These are phyloP conservation scores for Eulemur macaco DNA, from an alignment of 2,113 vertebrate genomes.

Conservation along the genomic window DNA sequence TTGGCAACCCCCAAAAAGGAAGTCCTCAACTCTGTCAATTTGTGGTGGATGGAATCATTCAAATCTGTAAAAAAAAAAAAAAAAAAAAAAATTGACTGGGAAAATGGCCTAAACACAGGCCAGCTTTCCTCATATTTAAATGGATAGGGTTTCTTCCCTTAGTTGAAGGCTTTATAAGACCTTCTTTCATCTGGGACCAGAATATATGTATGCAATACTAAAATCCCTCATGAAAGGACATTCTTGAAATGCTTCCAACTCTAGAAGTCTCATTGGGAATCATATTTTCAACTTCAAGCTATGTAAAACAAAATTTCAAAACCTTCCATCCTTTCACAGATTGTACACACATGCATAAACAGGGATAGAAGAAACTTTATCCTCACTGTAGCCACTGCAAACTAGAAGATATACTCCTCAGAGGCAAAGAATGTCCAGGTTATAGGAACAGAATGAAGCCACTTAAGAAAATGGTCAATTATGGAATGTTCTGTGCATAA, in stretches of 20 bases:
- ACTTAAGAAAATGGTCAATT: conserved; percentile 70
- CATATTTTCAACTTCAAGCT: conserved; percentile 8
- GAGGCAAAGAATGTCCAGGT: conserved; percentile 43
- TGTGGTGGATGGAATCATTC: background rate
- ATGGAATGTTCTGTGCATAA: conserved; percentile 68
- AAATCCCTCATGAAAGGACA: conserved; percentile 38
- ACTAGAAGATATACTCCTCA: background rate
- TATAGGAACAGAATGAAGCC: conserved; percentile 55
- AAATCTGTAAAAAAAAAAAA: conserved; percentile 53
- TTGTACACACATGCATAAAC: background rate
- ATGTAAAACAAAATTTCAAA: conserved; percentile 31
- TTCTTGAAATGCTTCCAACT: conserved; percentile 51
- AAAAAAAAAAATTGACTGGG: conserved; percentile 37
- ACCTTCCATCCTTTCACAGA: background rate
- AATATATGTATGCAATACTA: background rate
- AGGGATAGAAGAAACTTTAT: background rate
- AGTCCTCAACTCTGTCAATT: conserved; percentile 17
- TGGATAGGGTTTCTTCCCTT: background rate
- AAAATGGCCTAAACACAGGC: background rate
- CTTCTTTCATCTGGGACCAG: conserved; percentile 19
- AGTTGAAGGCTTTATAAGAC: background rate
- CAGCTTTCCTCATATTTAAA: conserved; percentile 26
- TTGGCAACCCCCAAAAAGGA: conserved; percentile 30
- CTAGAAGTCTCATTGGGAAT: conserved; percentile 34
- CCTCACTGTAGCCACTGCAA: background rate